phyloP scores from a whole-genome alignment of 2,888 invertebrate genomes.

The Agrotis clavis region DNA sequence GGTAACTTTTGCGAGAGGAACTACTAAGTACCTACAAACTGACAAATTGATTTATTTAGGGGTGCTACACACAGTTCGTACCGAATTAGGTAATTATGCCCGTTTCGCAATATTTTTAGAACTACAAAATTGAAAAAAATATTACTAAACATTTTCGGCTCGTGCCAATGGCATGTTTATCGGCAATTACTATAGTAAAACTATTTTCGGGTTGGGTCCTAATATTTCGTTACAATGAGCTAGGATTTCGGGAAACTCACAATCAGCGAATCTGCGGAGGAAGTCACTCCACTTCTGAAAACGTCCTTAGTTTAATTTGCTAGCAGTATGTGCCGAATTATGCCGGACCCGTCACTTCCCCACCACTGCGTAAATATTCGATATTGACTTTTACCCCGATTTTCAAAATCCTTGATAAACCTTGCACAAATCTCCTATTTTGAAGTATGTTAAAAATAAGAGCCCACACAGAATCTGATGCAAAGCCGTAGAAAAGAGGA shows the following conservation, averaged over 20 bases:
- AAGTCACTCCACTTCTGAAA: too few species aligned
- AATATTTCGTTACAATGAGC: too few species aligned
- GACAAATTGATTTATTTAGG: conserved; percentile 1
- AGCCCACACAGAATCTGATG: conserved; percentile 1
- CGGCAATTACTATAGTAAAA: too few species aligned
- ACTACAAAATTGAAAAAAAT: too few species aligned
- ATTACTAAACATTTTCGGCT: too few species aligned
- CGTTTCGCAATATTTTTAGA: too few species aligned
- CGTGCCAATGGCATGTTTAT: too few species aligned
- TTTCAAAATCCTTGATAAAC: neutral
- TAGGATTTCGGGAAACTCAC: too few species aligned
- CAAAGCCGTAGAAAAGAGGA: neutral
- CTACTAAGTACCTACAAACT: neutral
- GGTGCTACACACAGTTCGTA: neutral
- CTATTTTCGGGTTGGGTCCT: too few species aligned
- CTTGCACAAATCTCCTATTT: neutral
- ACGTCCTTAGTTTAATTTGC: too few species aligned
- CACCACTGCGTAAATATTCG: neutral
- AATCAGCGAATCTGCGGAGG: too few species aligned
- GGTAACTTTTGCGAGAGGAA: neutral
- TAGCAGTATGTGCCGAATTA: neutral
- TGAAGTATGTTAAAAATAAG: neutral
- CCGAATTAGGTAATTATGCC: too few species aligned
- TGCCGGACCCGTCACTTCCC: neutral
- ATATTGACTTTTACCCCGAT: neutral